phyloP scores from a whole-genome alignment of 2,113 vertebrate species.

The Xyliphius kryptos region DNA sequence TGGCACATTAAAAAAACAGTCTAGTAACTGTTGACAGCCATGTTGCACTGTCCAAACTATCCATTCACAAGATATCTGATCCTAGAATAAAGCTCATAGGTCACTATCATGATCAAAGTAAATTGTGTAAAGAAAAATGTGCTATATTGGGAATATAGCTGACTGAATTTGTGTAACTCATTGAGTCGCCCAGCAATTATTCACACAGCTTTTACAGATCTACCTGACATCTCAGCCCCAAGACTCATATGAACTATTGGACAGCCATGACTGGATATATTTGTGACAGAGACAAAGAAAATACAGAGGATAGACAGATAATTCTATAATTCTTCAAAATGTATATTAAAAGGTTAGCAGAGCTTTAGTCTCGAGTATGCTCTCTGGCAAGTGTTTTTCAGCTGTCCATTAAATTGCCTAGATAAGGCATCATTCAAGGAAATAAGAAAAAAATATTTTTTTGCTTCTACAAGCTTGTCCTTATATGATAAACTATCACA shows the following conservation, averaged over 20 bases:
- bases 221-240: constrained; percentile 9
- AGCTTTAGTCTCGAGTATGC: neutral
- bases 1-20: neutral
- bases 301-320: neutral
- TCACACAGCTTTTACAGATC: neutral
- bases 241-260: neutral
- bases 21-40: neutral
- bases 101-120: neutral
- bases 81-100: neutral
- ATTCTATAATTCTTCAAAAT: neutral
- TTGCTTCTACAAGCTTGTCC: neutral
- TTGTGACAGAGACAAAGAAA: constrained; percentile 9
- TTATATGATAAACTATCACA: neutral
- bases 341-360: neutral
- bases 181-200: neutral
- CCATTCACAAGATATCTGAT: neutral
- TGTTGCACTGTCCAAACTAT: neutral
- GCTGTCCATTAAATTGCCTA: constrained; percentile 1
- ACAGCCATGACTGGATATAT: neutral
- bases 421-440: constrained; percentile 6
- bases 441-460: neutral
- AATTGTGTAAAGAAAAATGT: neutral
- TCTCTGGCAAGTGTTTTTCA: too few relatives aligned
- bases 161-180: neutral
- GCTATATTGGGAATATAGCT: neutral